phyloP scores from a whole-genome alignment of 2,113 vertebrate genomes.

The Rattus norvegicus region DNA sequence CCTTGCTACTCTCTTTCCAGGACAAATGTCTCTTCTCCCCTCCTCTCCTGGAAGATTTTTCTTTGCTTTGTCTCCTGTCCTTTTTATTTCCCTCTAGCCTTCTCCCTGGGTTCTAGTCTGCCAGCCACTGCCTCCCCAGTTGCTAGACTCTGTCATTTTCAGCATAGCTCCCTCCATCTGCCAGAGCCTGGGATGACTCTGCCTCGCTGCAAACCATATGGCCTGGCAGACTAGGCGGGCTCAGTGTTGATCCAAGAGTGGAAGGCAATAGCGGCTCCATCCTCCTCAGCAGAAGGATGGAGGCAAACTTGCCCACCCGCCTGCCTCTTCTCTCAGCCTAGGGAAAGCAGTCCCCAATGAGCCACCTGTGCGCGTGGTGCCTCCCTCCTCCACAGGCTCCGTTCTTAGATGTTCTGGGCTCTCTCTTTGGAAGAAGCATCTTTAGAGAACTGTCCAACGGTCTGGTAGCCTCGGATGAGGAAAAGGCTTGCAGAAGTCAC shows the following conservation, averaged over 20 bases:
- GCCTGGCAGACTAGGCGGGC: constrained; percentile 67
- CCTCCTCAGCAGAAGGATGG: background rate
- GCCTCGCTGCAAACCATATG: constrained; percentile 74
- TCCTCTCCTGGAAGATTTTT: background rate
- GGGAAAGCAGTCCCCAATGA: background rate
- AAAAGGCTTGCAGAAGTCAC: background rate
- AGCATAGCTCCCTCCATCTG: constrained; percentile 72
- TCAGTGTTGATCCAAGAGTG: constrained; percentile 67
- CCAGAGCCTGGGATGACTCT: constrained; percentile 49
- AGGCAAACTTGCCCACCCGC: background rate
- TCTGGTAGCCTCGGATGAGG: background rate
- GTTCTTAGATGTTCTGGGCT: background rate
- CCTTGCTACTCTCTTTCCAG: background rate
- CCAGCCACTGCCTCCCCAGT: constrained; percentile 50
- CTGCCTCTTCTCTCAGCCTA: background rate
- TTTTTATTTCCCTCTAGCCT: background rate
- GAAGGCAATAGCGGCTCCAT: constrained; percentile 52
- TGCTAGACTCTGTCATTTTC: constrained; percentile 81
- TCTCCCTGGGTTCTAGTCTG: background rate
- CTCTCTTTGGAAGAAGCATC: background rate
- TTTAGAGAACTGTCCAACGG: background rate
- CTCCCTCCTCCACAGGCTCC: background rate
- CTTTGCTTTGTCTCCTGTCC: background rate
- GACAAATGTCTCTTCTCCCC: background rate
- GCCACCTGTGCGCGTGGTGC: background rate